Base-by-base conservation (phyloP, 2,113 vertebrate species). In the Fulica atra region DNA sequence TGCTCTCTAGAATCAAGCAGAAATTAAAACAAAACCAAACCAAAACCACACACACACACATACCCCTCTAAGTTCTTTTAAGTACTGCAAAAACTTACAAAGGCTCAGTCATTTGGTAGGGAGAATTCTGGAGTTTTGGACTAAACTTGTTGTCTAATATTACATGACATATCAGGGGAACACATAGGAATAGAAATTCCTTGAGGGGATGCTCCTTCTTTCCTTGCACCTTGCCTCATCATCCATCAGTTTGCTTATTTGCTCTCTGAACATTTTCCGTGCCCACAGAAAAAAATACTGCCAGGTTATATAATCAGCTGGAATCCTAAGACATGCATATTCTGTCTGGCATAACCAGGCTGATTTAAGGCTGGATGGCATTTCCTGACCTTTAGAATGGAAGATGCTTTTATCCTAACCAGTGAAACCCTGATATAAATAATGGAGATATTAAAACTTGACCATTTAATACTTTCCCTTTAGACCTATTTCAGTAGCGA, bases 1-100 rank as follows among this genome's bases (percentile, higher is more conserved):
- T 96, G 53, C 33, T 89, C 44, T 64, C 86, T 74, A 95, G 87
- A 95, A 95, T 90, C 54, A 79, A 88, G 78, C 24, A 93, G 77
- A 95, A 93, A 93, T 93, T 94, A n/a, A 77, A 59, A 59, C 50
- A 36, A 50, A 14, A 28, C 46, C 4, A 38, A 42, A 53, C 3
- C 2, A 44, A 48, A 16, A 48, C 1, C 44, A 26, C 24, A 51
- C 12, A 26, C 24, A 14, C 24, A 14, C 50, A 51, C 13, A 26
- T 53, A 53, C 51, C 25, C 10, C 28, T 50, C 26, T 86, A 38
- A 56, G 70, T 83, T 80, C 53, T 80, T 80, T 77, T 73, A 77
- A 73, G 21, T 69, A 42, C 50, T 80, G 56, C 28, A 79, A 83
- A 69, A 79, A 61, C 46, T 64, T 46, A 57, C n/a, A 54, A 76